Conservation (phyloP, 2,113 vertebrate genomes). For the Macrotis lagotis region DNA sequence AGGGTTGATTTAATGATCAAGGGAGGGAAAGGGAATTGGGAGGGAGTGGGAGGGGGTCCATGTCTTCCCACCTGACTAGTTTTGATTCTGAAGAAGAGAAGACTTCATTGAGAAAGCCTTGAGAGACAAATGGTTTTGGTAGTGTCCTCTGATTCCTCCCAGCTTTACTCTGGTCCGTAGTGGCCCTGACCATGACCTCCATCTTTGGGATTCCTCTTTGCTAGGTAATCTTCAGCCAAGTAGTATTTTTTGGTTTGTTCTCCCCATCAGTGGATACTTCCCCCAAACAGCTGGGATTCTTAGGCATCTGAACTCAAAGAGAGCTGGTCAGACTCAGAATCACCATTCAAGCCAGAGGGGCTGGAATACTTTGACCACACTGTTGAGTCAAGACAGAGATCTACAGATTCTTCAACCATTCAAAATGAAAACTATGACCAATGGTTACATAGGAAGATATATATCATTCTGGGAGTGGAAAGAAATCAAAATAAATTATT, state of each 20-base stretch:
- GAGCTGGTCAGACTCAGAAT: neutral
- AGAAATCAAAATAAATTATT: neutral
- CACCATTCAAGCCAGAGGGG: neutral
- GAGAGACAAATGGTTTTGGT: neutral
- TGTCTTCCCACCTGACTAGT: neutral
- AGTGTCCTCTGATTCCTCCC: neutral
- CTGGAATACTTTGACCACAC: neutral
- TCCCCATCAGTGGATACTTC: neutral
- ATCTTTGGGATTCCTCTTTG: neutral
- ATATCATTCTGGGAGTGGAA: neutral
- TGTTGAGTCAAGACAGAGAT: neutral
- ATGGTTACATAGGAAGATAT: neutral
- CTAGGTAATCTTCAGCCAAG: neutral
- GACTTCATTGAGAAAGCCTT: neutral
- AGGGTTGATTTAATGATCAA: neutral
- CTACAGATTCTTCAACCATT: neutral
- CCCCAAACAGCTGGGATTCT: no score
- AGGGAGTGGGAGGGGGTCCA: neutral
- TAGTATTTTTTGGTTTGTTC: neutral
- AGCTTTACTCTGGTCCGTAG: neutral
- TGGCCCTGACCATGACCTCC: neutral
- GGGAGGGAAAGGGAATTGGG: neutral
- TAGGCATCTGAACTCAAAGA: neutral
- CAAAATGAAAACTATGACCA: neutral
- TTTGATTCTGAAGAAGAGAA: neutral